Base-by-base conservation (phyloP, 2,888 invertebrate genomes). In the Diplazon laetatorius region DNA sequence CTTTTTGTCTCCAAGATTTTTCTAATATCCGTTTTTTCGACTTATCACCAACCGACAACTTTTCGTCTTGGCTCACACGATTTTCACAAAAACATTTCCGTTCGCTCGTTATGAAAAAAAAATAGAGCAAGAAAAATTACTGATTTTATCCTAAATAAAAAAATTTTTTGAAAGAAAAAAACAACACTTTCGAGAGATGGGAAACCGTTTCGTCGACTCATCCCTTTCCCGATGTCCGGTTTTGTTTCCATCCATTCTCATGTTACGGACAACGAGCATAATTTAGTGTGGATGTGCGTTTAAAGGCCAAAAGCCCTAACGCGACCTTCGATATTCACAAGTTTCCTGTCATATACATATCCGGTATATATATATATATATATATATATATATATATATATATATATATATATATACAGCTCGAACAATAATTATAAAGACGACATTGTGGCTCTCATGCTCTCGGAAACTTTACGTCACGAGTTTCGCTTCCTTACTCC, bases 301-400 rank as follows among this genome's bases (percentile, higher is more conserved):
- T 78, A 78, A 63, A 66, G 74, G 50, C 69, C 63, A n/a, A n/a
- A 62, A 73, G 68, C 48, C 65, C 70, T 74, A 55, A 59, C 74
- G 78, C 70, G 78, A 74, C 78, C 52, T 42, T 39, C 39, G 39
- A 25, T 22, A 52, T 50, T 39, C 25, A 57, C 42, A 48, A 39
- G 22, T 63, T 68, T 63, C 55, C 44, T 30, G 30, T 6, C 30
- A n/a, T n/a, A n/a, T 30, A 30, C 52, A 39, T 59, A n/a, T n/a
- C n/a, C n/a, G n/a, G n/a, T n/a, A n/a, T n/a, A n/a, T n/a, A n/a
- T n/a, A n/a, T n/a, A n/a, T n/a, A n/a, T n/a, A n/a, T n/a, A n/a
- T n/a, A n/a, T n/a, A n/a, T n/a, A n/a, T n/a, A n/a, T n/a, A n/a
- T n/a, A n/a, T n/a, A n/a, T n/a, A n/a, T n/a, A n/a, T n/a, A n/a